phyloP scores from a whole-genome alignment of 2,888 invertebrate genomes.

The Drymonia ruficornis region DNA sequence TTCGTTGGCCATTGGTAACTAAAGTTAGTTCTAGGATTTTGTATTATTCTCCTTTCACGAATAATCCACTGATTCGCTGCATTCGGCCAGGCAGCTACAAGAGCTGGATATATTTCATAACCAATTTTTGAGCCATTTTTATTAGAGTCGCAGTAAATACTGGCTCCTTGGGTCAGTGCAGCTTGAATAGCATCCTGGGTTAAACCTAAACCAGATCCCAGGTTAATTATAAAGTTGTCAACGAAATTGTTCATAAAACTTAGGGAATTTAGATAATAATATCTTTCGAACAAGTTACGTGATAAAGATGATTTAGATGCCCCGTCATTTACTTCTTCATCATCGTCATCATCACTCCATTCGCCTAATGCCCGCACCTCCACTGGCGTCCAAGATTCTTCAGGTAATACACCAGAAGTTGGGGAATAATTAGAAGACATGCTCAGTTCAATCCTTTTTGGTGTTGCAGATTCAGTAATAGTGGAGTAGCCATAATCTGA shows the following conservation, averaged over 20 bases:
- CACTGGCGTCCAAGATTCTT: conserved; percentile 77
- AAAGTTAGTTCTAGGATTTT: conserved; percentile 84
- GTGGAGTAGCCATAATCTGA: conserved; percentile 87
- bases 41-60: conserved; percentile 83
- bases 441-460: conserved; percentile 80
- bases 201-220: conserved; percentile 86
- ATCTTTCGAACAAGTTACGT: conserved; percentile 70
- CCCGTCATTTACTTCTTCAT: conserved; percentile 56
- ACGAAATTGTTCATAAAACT: conserved; percentile 89
- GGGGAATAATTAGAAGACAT: conserved; percentile 62
- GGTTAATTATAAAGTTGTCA: conserved; percentile 85
- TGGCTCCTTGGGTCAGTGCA: conserved; percentile 87
- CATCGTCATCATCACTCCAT: conserved; percentile 74
- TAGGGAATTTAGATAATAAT: conserved; percentile 86
- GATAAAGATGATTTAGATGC: conserved; percentile 58
- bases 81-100: conserved; percentile 89
- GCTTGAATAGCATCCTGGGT: conserved; percentile 77
- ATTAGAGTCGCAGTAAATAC: conserved; percentile 85
- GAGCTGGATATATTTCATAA: conserved; percentile 89
- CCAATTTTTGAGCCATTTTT: conserved; percentile 71
- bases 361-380: conserved; percentile 67
- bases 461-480: conserved; percentile 85
- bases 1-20: conserved; percentile 89
- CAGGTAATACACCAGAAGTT: conserved; percentile 78
- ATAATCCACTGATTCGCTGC: conserved; percentile 88